Evolutionary conservation across 2,797 vertebrate genomes (phyloP), one percentile per base, ranked within the genome.

Genomic region (Myripristis jacobus): DNA sequence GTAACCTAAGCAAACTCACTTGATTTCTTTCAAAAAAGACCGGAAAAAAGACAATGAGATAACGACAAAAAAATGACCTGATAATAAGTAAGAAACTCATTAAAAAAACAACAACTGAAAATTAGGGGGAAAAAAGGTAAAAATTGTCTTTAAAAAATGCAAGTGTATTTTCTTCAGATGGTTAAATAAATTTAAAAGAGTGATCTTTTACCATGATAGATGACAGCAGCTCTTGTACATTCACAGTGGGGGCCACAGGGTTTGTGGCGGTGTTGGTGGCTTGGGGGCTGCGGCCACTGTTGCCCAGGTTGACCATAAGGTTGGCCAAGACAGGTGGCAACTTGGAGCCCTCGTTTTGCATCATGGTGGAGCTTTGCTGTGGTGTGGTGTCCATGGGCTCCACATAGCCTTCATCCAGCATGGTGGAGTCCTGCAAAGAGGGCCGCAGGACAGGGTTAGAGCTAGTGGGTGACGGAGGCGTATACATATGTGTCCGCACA

Each of bases 151-250:
- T n/a, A n/a, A n/a, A n/a, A n/a, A n/a, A n/a, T n/a, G n/a, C n/a
- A n/a, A n/a, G n/a, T n/a, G n/a, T n/a, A n/a, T n/a, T n/a, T n/a
- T n/a, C n/a, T n/a, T n/a, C n/a, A n/a, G n/a, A n/a, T n/a, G n/a
- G n/a, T n/a, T n/a, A n/a, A n/a, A n/a, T n/a, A n/a, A n/a, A n/a
- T n/a, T n/a, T n/a, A n/a, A n/a, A n/a, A n/a, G n/a, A n/a, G n/a
- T n/a, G n/a, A n/a, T 38, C n/a, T 59, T 80, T 61, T 89, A 98
- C 96, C 96, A 98, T 98, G 73, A 98, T 96, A 58, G 97, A 98
- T 1, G 94, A 93, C n/a, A 98, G 95, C 77, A 98, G 95, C 83
- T 98, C 97, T 89, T 98, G 97, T 1, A 98, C 95, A 1, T 97
- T 98, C 80, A 98, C 92, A 31, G 90, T 73, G 27, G 85, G 94